Evolutionary conservation across 2,888 invertebrate genomes (phyloP).

Genomic region (Psylliodes chrysocephalus): DNA sequence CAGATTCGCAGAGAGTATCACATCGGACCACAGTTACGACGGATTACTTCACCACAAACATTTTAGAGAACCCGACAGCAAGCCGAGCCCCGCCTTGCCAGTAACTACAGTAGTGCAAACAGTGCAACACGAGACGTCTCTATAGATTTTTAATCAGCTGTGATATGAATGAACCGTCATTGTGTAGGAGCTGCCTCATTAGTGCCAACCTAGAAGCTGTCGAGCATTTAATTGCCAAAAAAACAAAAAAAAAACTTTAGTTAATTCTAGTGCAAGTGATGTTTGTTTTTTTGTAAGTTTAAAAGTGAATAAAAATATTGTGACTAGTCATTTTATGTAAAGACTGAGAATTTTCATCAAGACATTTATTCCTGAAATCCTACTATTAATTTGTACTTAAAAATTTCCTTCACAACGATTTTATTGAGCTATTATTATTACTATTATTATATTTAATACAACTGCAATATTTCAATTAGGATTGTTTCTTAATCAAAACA

Average conservation of each 20-base stretch:
- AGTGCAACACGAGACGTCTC: conserved; percentile 60
- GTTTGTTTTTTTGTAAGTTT: conserved; percentile 24
- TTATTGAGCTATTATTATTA: conserved; percentile 3
- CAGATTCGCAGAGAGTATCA: conserved; percentile 45
- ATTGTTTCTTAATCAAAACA: background rate
- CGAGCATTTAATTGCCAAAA: conserved; percentile 30
- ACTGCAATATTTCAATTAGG: background rate
- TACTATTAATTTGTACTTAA: conserved; percentile 27
- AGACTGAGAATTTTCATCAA: conserved; percentile 32
- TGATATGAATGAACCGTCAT: conserved; percentile 46
- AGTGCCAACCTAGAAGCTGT: conserved; percentile 53
- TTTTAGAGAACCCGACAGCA: conserved; percentile 47
- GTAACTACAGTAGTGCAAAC: conserved; percentile 60
- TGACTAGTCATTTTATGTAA: conserved; percentile 39
- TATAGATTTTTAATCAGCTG: conserved; percentile 51
- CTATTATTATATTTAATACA: background rate
- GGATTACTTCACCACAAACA: conserved; percentile 26
- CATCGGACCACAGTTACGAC: conserved; percentile 63
- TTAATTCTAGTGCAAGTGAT: conserved; percentile 28
- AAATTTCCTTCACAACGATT: conserved; percentile 25
- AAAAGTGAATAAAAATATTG: conserved; percentile 20
- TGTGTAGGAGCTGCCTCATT: conserved; percentile 54
- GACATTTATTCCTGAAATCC: conserved; percentile 24
- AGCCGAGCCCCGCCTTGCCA: conserved; percentile 66
- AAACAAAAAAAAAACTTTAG: conserved; percentile 34